phyloP scores from a whole-genome alignment of 2,797 vertebrate species.

The Avahi laniger region DNA sequence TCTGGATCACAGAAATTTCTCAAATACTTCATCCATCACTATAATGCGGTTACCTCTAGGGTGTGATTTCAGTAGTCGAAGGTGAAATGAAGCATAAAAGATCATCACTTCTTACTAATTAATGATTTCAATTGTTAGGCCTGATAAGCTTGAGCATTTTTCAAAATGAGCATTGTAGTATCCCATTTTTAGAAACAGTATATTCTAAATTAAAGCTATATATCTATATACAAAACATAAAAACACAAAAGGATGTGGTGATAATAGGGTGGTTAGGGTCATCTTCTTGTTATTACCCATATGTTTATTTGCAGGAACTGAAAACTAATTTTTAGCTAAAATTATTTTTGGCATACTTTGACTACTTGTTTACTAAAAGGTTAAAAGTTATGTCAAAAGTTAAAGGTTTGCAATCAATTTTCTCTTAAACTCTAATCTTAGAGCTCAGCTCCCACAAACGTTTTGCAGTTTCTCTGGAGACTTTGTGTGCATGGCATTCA shows the following conservation, averaged over 20 bases:
- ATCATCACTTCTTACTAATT: slow-evolving; percentile 58
- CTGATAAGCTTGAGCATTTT: neutral
- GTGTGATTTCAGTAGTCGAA: slow-evolving; percentile 52
- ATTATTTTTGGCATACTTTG: neutral
- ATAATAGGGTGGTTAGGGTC: neutral
- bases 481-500: neutral
- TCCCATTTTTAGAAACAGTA: neutral
- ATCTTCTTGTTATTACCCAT: neutral
- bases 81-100: slow-evolving; percentile 33
- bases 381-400: slow-evolving; percentile 33
- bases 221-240: neutral
- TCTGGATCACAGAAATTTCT: slow-evolving; percentile 38
- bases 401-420: slow-evolving; percentile 31
- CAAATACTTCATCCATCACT: slow-evolving; percentile 51
- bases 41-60: neutral
- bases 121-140: slow-evolving; percentile 49
- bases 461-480: slow-evolving; percentile 30
- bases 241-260: neutral
- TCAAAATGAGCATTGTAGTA: slow-evolving; percentile 32
- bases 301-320: neutral
- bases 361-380: neutral
- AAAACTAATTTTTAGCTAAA: neutral
- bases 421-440: slow-evolving; percentile 8
- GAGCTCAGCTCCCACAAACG: neutral
- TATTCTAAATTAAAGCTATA: neutral